Percentiles rank a stretch among this genome's conserved stretches.
Conservation (phyloP, 2,113 vertebrate species). For the Nycticryphes semicollaris region DNA sequence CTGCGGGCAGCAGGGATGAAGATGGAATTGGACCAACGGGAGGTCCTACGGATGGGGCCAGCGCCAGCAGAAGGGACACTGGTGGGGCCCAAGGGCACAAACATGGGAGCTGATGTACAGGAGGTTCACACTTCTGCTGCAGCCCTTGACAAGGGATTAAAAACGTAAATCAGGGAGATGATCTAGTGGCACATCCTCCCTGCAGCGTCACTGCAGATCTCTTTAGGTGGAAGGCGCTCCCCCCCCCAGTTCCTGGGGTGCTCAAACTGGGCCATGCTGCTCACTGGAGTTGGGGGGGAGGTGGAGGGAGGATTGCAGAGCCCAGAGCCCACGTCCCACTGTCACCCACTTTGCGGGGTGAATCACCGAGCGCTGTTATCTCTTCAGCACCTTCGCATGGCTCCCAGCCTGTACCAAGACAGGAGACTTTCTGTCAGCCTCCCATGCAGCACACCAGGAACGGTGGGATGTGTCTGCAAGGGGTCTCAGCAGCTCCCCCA, state of each 20-base stretch:
- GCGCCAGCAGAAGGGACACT: not conserved
- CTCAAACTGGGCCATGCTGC: not conserved
- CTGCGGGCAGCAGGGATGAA: not conserved
- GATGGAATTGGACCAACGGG: fast-evolving
- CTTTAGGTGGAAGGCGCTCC: fast-evolving
- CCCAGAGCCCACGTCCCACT: not conserved
- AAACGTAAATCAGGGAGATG: not conserved
- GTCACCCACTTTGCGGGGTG: not conserved
- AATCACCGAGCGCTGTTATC: not conserved
- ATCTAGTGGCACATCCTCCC: not conserved
- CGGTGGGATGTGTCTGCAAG: not conserved
- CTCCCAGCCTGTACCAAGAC: not conserved
- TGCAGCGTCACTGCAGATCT: not conserved
- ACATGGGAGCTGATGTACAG: fast-evolving
- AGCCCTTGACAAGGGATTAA: fast-evolving
- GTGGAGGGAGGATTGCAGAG: not conserved
- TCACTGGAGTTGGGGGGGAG: not conserved
- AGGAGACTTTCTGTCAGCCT: not conserved
- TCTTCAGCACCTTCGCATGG: not conserved
- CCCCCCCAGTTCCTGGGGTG: fast-evolving
- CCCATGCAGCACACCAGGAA: fast-evolving
- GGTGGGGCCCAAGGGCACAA: fast-evolving
- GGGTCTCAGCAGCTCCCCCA: not conserved
- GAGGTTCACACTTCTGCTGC: not conserved
- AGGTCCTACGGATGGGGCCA: fast-evolving